Evolutionary conservation across 2,797 vertebrate genomes (phyloP).

Genomic region (Hydrolagus colliei): DNA sequence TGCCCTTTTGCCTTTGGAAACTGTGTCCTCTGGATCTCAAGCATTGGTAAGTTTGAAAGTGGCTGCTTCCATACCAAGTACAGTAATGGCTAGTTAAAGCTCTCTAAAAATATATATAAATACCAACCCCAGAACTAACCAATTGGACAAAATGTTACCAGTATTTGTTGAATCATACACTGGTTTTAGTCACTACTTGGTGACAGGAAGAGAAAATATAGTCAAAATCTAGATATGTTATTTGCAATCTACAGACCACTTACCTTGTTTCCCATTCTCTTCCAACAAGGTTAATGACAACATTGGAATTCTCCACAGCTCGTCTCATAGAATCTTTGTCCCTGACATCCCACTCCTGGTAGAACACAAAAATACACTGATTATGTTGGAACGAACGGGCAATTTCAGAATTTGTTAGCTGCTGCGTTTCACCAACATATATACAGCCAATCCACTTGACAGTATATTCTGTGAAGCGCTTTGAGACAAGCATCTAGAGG

Average conservation of each 20-base stretch:
- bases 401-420: too few relatives aligned
- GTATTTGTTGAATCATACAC: not conserved
- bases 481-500: too few relatives aligned
- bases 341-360: constrained; percentile 81
- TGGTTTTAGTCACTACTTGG: not conserved
- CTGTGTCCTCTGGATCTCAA: too few relatives aligned
- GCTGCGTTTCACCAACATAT: too few relatives aligned
- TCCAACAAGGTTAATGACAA: constrained; percentile 91
- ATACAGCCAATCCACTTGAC: not conserved
- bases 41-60: too few relatives aligned
- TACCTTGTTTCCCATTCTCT: constrained; percentile 91
- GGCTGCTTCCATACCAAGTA: too few relatives aligned
- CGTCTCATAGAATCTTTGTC: constrained; percentile 75
- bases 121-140: too few relatives aligned
- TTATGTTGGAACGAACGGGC: too few relatives aligned
- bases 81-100: too few relatives aligned
- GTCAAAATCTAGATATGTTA: not conserved
- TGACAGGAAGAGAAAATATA: not conserved
- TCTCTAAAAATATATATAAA: too few relatives aligned
- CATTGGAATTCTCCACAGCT: constrained; percentile 77
- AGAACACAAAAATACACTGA: constrained; percentile 37
- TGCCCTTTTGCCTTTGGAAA: too few relatives aligned
- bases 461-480: not conserved
- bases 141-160: too few relatives aligned
- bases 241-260: not conserved